Percentiles rank a stretch among this genome's conserved stretches.
Evolutionary conservation across 2,113 vertebrate genomes (phyloP).

Genomic region (Colinus virginianus): DNA sequence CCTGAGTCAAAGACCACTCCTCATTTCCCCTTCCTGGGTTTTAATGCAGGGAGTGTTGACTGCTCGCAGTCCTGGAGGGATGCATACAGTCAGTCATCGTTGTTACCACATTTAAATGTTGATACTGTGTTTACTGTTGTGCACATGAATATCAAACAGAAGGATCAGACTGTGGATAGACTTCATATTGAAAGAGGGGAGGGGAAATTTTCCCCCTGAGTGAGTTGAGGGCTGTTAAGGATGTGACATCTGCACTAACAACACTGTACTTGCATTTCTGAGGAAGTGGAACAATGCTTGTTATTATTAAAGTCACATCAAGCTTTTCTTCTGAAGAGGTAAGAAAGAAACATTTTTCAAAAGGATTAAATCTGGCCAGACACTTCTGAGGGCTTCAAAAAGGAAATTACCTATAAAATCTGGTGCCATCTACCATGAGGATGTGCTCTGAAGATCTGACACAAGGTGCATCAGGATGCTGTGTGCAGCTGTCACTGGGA

Average conservation of each 20-base stretch:
- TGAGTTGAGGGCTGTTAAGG: neutral
- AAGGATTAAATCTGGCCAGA: neutral
- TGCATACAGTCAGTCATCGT: neutral
- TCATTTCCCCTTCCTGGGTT: neutral
- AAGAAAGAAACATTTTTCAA: neutral
- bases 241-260: conserved; percentile 27
- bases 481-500: neutral
- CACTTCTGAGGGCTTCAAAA: neutral
- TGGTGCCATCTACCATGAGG: neutral
- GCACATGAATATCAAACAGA: neutral
- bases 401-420: neutral
- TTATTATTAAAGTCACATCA: neutral
- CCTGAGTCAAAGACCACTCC: neutral
- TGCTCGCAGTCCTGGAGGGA: neutral
- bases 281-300: neutral
- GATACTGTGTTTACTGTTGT: neutral
- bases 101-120: neutral
- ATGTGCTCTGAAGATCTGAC: neutral
- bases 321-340: neutral
- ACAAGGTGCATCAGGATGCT: neutral
- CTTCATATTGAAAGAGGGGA: neutral
- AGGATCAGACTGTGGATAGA: neutral
- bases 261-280: neutral
- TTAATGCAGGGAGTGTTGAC: neutral
- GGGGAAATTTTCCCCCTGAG: neutral